phyloP scores from a whole-genome alignment of 2,888 invertebrate genomes.

The Geophilus truncorum region DNA sequence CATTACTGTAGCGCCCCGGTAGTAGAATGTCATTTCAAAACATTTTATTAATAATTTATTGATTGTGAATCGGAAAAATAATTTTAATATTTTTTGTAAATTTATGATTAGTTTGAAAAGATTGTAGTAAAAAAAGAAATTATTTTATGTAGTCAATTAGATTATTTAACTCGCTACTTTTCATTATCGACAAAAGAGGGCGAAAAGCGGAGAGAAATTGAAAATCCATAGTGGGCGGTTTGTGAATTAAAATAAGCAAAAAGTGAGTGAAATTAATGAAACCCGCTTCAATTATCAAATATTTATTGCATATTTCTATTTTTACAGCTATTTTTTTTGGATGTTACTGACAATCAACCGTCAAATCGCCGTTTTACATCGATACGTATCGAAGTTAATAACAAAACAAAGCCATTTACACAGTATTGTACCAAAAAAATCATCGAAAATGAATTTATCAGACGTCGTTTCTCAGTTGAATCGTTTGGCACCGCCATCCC shows the following conservation, averaged over 20 bases:
- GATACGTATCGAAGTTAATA: neutral
- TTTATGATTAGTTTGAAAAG: neutral
- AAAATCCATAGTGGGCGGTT: neutral
- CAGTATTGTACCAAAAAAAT: neutral
- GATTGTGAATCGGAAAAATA: neutral
- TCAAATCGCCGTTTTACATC: neutral
- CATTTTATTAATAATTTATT: too few relatives aligned
- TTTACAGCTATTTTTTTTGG: neutral
- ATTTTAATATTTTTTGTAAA: neutral
- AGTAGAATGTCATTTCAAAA: too few relatives aligned
- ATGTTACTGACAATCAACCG: neutral
- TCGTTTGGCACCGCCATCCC: conserved; percentile 61
- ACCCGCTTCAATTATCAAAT: neutral
- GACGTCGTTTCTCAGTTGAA: conserved; percentile 53
- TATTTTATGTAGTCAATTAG: neutral
- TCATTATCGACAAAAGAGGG: neutral
- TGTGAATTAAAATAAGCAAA: neutral
- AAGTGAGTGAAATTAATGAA: neutral
- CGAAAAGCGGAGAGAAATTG: neutral
- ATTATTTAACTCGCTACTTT: neutral
- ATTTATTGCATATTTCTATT: neutral
- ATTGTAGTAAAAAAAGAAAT: neutral
- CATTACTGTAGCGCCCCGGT: neutral
- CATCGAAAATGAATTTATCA: conserved; percentile 40
- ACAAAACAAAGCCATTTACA: neutral